Base-by-base conservation (phyloP, 2,113 vertebrate species). In the Speoplatyrhinus poulsoni region DNA sequence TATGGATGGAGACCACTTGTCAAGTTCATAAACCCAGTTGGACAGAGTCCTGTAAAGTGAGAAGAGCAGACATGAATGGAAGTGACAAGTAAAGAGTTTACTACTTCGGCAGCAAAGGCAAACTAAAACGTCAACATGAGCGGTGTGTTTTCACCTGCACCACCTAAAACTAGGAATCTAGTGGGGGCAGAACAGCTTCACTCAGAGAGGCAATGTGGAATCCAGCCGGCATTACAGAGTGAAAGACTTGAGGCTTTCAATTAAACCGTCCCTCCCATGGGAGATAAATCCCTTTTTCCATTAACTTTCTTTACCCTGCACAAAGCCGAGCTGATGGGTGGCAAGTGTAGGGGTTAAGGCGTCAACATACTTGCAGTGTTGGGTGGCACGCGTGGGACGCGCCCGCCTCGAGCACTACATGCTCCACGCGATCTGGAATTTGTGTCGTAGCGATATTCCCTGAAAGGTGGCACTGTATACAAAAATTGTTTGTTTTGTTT, bases 1-100 rank as follows among this genome's bases (percentile, higher is more conserved):
- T 80, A 99, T 95, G 72, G 97, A 96, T 61, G 98, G 98, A 11
- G 95, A 93, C 98, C 98, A 99, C 88, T 99, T 99, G 91, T 99
- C 97, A 80, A 99, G 95, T 80, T 98, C 97, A 0, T 97, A 97
- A 15, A 95, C 94, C 98, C 98, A 99, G 87, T 99, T 99, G 58
- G 97, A 99, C 75, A 99, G 92, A 67, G 97, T 98, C 88, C 97
- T 99, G 77, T 1, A 70, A 78, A 47, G 81, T 61, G 89, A 12
- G 76, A 67, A 68, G 49, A 50, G 9, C 10, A 9, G 49, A 12
- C 8, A 12, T 12, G 49, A 50, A 50, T 50, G 10, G 3, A 50
- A 41, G 36, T 41, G 7, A 41, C 5, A 41, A 41, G 4, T 26
- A 3, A 6, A 41, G 6, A 41, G 36, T 41, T 41, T 41, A 41